Percentiles rank a stretch among this genome's conserved stretches.
These are phyloP conservation scores for Pharmacophagus antenor DNA, from an alignment of 2,888 invertebrate species.

Conservation along the genomic window DNA sequence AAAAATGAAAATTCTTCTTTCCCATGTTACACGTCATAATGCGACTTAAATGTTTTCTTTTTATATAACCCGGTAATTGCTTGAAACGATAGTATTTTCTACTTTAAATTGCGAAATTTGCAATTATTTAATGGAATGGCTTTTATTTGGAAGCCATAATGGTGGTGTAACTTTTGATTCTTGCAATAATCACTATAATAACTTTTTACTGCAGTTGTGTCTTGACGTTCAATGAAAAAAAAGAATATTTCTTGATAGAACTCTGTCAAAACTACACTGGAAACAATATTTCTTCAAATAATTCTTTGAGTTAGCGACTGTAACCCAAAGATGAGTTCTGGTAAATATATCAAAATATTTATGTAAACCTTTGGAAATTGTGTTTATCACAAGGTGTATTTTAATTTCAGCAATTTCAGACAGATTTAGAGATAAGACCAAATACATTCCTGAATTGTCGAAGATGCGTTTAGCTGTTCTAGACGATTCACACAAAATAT, in stretches of 20 bases:
- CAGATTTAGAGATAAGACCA: not conserved
- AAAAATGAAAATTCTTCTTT: no score
- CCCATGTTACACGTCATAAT: no score
- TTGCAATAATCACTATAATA: not conserved
- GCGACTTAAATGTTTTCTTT: no score
- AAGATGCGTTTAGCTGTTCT: slow-evolving; percentile 50
- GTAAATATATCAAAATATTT: slow-evolving; percentile 5
- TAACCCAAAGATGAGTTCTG: slow-evolving; percentile 10
- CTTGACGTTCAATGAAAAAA: no score
- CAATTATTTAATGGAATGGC: no score
- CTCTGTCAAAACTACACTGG: not conserved
- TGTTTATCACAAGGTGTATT: not conserved
- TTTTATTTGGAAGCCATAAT: no score
- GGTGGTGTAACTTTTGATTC: no score
- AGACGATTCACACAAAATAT: slow-evolving; percentile 50
- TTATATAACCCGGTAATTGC: no score
- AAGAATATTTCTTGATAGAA: no score
- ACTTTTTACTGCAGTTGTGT: not conserved
- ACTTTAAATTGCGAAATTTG: no score
- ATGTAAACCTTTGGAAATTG: not conserved
- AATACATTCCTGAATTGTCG: slow-evolving; percentile 45
- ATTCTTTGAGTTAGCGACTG: slow-evolving; percentile 2
- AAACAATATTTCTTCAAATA: not conserved
- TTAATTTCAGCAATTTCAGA: not conserved
- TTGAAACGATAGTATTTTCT: no score